Base-by-base conservation (phyloP, 2,797 vertebrate species). In the Clarias fuscus region DNA sequence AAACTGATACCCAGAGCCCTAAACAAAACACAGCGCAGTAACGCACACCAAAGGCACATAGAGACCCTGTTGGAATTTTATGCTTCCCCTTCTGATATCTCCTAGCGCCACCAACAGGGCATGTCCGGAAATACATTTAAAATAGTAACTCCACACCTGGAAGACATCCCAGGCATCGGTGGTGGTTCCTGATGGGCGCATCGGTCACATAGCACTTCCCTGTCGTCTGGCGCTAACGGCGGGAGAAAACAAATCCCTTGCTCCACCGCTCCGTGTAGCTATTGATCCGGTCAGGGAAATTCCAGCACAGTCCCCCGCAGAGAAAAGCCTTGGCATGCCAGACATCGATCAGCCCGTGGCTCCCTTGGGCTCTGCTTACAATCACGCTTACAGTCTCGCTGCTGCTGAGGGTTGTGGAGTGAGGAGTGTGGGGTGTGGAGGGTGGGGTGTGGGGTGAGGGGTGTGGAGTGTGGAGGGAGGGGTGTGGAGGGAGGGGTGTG, bases 211-310 rank as follows among this genome's bases (percentile, higher is more conserved):
- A 65, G 20, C 15, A 18, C 62, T 85, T 67, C 33, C 13, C 62
- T 65, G 78, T 7, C n/a, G 43, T 78, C 67, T 84, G 78, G 84
- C 10, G 53, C 68, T 73, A 27, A 58, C 56, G 64, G 83, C 61
- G 58, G 72, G 73, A 15, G 88, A 85, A 89, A 87, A 79, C 30
- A 27, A 56, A 87, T 88, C 84, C 62, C 77, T 76, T 22, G 4
- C 18, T 2, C 59, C 84, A 30, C 81, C 80, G 37, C 59, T 86
- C 71, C 13, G 65, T 82, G 65, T 4, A 73, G 40, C 15, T 71
- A 89, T 89, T 27, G 89, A 90, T 91, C 85, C 68, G 17, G 18
- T 58, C 24, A 30, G 76, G 86, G 86, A 82, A 85, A 91, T 78
- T 91, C 89, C 88, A 87, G 83, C 56, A 67, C 75, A 79, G 86